These are phyloP conservation scores for Masnerella sp. DNA, from an alignment of 2,888 invertebrate species.

Conservation along the genomic window DNA sequence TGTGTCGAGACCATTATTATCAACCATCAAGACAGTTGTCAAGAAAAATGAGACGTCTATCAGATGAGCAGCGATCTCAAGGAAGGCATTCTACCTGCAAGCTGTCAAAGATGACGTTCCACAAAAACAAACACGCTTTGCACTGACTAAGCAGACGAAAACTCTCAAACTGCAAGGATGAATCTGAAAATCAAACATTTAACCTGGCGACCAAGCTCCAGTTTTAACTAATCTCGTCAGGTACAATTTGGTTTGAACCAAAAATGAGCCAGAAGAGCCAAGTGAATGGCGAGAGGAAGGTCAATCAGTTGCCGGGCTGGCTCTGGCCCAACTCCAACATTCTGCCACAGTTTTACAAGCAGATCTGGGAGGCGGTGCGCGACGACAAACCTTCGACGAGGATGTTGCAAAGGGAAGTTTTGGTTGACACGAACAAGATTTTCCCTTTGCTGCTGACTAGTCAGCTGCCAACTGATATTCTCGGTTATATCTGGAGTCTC, in stretches of 20 bases:
- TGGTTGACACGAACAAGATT: slow-evolving; percentile 77
- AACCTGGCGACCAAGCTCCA: too few relatives aligned
- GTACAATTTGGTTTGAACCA: too few relatives aligned
- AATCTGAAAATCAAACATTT: too few relatives aligned
- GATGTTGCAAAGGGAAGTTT: slow-evolving; percentile 66
- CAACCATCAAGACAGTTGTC: too few relatives aligned
- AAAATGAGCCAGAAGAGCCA: slow-evolving; percentile 61
- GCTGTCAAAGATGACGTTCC: neutral
- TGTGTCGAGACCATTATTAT: too few relatives aligned
- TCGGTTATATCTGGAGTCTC: slow-evolving; percentile 79
- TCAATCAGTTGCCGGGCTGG: slow-evolving; percentile 76
- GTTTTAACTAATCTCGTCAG: too few relatives aligned
- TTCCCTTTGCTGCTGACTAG: slow-evolving; percentile 78
- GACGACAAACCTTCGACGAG: slow-evolving; percentile 69
- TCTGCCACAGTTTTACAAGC: slow-evolving; percentile 76
- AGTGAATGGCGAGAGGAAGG: slow-evolving; percentile 66
- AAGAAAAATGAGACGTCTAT: too few relatives aligned
- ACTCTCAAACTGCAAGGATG: too few relatives aligned
- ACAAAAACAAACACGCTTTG: neutral
- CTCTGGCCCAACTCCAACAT: slow-evolving; percentile 75
- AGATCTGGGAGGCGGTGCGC: slow-evolving; percentile 77
- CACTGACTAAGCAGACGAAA: too few relatives aligned
- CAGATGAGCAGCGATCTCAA: too few relatives aligned
- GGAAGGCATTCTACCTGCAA: neutral
- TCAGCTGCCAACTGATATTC: slow-evolving; percentile 77